A percentile compares a stretch with the other conserved stretches of the same genome.
Evolutionary conservation across 2,113 vertebrate genomes (phyloP).

Genomic region (Tetrax tetrax): DNA sequence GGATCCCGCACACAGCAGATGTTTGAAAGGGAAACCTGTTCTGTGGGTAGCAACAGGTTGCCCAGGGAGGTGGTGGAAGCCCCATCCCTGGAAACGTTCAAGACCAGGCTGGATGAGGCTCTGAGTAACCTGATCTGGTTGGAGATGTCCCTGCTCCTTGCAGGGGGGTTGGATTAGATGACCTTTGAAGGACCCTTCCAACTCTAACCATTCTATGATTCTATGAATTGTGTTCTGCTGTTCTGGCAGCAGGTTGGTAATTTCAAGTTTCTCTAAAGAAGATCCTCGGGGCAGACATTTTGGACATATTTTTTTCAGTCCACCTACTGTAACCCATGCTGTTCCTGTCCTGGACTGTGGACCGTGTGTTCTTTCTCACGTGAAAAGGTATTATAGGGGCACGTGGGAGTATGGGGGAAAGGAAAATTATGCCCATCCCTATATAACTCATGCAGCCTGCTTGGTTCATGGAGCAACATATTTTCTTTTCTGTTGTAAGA

Average conservation of each 20-base stretch:
- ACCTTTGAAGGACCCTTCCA: no score
- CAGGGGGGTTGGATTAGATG: no score
- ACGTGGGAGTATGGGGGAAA: neutral
- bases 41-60: no score
- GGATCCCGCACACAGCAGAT: rapidly evolving
- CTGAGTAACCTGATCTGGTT: no score
- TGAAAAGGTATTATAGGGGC: neutral
- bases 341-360: neutral
- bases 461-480: neutral
- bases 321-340: neutral
- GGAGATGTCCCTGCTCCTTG: no score
- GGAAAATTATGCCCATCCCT: neutral
- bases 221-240: neutral
- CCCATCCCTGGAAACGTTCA: no score
- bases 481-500: neutral
- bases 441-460: neutral
- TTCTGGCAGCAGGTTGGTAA: neutral
- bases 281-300: neutral
- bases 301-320: neutral
- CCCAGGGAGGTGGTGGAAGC: no score
- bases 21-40: neutral
- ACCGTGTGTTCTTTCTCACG: neutral
- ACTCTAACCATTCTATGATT: no score
- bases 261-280: neutral
- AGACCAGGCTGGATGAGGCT: no score